Conservation (phyloP, 2,797 vertebrate genomes). For the Lycodopsis pacificus region DNA sequence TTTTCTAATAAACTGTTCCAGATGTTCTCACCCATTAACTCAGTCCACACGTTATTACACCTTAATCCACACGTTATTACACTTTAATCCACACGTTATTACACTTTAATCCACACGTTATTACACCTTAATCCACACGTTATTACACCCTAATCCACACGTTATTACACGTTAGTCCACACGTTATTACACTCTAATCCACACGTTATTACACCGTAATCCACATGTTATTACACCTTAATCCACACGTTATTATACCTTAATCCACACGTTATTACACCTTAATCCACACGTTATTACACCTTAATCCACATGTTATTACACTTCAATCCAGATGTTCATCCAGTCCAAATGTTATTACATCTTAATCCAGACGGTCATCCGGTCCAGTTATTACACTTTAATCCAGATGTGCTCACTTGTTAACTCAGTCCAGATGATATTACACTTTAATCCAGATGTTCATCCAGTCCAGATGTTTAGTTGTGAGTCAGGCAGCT, state of each 20-base stretch:
- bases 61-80: background rate
- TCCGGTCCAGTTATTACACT: background rate
- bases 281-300: too few relatives aligned
- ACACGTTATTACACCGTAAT: background rate
- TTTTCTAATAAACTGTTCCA: slow-evolving; percentile 14
- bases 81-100: background rate
- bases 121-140: background rate
- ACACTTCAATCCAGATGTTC: too few relatives aligned
- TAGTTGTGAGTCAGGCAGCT: slow-evolving; percentile 1
- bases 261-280: too few relatives aligned
- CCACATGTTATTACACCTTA: too few relatives aligned
- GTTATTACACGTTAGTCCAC: background rate
- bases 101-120: background rate
- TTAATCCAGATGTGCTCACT: too few relatives aligned
- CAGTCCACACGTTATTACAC: background rate
- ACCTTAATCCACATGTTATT: too few relatives aligned
- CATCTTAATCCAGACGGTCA: background rate
- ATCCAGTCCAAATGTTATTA: too few relatives aligned
- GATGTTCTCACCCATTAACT: background rate
- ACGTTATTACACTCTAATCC: background rate
- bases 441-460: too few relatives aligned
- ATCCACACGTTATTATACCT: too few relatives aligned
- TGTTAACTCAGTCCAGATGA: too few relatives aligned
- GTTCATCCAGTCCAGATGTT: too few relatives aligned
- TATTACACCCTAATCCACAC: too few relatives aligned